Evolutionary conservation across 2,113 vertebrate genomes (phyloP).

Genomic region (Rhinopomastus cyanomelas): DNA sequence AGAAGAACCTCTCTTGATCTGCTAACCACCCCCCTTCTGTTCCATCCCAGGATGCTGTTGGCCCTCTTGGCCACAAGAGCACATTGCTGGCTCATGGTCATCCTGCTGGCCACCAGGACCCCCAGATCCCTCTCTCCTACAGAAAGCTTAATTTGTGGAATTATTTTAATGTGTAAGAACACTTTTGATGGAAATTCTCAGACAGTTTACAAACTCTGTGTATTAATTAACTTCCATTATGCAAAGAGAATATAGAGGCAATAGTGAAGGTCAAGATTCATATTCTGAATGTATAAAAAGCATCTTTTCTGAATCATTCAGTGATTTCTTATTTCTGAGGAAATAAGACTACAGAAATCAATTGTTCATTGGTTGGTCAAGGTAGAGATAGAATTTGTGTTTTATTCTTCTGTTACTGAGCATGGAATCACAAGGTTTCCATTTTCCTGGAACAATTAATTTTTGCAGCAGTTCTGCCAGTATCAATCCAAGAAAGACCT

Average conservation of each 20-base stretch:
- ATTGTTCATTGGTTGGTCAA: neutral
- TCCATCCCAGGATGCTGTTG: no score
- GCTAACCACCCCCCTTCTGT: no score
- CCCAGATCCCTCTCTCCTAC: no score
- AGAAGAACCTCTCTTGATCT: no score
- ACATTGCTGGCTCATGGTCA: no score
- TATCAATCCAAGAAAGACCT: neutral
- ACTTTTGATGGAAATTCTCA: neutral
- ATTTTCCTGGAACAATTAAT: neutral
- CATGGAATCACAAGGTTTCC: neutral
- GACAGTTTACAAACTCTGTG: neutral
- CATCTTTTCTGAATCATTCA: neutral
- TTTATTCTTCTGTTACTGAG: neutral
- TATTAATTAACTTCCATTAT: neutral
- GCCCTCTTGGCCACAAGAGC: no score
- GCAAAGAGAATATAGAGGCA: neutral
- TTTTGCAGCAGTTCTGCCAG: neutral
- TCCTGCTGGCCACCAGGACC: no score
- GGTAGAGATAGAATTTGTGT: neutral
- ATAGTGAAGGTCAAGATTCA: neutral
- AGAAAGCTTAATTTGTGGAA: neutral
- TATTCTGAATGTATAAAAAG: neutral
- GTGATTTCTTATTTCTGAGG: neutral
- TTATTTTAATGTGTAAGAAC: neutral
- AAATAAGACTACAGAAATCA: neutral